phyloP scores from a whole-genome alignment of 2,113 vertebrate species.

The Embiotoca jacksoni region DNA sequence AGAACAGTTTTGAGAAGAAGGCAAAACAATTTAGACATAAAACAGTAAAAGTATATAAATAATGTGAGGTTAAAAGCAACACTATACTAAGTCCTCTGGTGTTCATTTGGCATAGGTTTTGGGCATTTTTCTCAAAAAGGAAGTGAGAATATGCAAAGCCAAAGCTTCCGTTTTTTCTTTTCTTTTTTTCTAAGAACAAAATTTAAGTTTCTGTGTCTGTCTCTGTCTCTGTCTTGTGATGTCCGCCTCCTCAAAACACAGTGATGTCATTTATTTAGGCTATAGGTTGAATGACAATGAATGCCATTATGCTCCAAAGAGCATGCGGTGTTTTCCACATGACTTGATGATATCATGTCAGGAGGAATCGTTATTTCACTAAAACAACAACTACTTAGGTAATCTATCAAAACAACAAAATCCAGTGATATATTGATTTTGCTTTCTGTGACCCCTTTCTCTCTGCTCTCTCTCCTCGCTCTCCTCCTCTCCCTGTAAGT shows the following conservation, averaged over 20 bases:
- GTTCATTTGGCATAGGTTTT: conserved; percentile 78
- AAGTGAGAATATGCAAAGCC: conserved; percentile 86
- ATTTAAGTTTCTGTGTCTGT: conserved; percentile 62
- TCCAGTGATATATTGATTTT: conserved; percentile 76
- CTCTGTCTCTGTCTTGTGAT: conserved; percentile 79
- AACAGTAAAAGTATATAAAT: conserved; percentile 65
- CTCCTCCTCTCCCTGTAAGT: conserved; percentile 69
- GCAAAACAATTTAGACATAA: conserved; percentile 11
- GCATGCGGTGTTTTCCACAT: conserved; percentile 46
- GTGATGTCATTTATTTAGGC: conserved; percentile 69
- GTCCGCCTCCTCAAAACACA: conserved; percentile 49
- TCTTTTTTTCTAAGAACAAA: conserved; percentile 48
- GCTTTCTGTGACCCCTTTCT: conserved; percentile 74
- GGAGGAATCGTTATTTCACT: not conserved
- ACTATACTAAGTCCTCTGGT: conserved; percentile 65
- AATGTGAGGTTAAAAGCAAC: conserved; percentile 68
- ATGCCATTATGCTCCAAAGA: conserved; percentile 1
- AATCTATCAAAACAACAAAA: conserved; percentile 71
- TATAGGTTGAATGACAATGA: conserved; percentile 51
- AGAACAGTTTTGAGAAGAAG: not conserved
- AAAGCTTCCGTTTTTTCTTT: conserved; percentile 73
- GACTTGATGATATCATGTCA: conserved; percentile 57
- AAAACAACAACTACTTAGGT: conserved; percentile 31
- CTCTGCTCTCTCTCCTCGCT: conserved; percentile 36
- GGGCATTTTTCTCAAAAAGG: conserved; percentile 82